Base-by-base conservation (phyloP, 2,888 invertebrate species). In the Embidobia sp. region DNA sequence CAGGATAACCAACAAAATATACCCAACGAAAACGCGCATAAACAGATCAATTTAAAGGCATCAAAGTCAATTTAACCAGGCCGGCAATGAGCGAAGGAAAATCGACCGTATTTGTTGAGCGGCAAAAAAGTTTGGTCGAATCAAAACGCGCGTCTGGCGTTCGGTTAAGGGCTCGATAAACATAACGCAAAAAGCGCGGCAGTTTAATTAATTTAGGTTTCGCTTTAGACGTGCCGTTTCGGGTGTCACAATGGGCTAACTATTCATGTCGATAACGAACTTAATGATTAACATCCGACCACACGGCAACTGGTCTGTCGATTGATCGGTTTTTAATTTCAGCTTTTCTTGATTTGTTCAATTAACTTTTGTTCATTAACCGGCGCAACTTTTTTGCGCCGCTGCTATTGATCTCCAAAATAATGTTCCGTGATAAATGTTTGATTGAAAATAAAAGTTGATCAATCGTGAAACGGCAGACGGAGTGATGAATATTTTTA, bases 151-250 rank as follows among this genome's bases (percentile, higher is more conserved):
- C 18, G n/a, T 31, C 37, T 22, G 22, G 13, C 11, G 22, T 51
- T 51, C 22, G n/a, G 13, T 51, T 51, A 35, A 22, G n/a, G 11
- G 22, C 13, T 53, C 31, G 10, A 48, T 48, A 51, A 51, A 33
- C 51, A 53, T 53, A 53, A 53, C 51, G 35, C 51, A 53, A 53
- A 53, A 53, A 53, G 35, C 10, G 6, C 22, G 26, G n/a, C 26
- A 37, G 37, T 53, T 53, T 37, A 37, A 27, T 55, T 55, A 16
- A 55, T 55, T 27, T 55, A 27, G 55, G 27, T 27, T 40, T 55
- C 37, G 40, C 40, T 51, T 55, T 55, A 40, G 16, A 18, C 55
- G 37, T 3, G 40, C 35, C 33, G 35, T 51, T 35, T 22, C 11
- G 11, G 15, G n/a, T 19, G 35, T 51, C 35, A 51, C 35, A 51